Base-by-base conservation (phyloP, 2,888 invertebrate species). In the Drosophila hamatofila region DNA sequence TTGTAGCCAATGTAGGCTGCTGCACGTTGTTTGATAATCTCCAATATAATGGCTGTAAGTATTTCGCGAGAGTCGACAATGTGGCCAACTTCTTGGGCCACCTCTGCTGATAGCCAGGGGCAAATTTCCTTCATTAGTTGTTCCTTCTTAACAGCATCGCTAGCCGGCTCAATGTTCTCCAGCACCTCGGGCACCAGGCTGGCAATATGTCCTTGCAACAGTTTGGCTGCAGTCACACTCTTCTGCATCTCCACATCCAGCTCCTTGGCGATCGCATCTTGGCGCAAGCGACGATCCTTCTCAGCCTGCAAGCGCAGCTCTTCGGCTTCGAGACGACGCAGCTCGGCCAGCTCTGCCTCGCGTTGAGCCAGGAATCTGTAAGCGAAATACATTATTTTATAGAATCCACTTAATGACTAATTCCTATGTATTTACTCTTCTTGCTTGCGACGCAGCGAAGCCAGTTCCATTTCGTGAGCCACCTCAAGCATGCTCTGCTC, bases 391-490 rank as follows among this genome's bases (percentile, higher is more conserved):
- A n/a, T 18, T 39, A 35, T 11, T 37, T 9, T 23, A 52, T 21
- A 52, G 7, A 4, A 7, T 21, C 1, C 18, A 2, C 33, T 12
- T 21, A 48, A 8, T 14, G 48, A 21, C 7, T 2, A 35, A 9
- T 8, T 95, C 75, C 2, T 94, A 92, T 21, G 8, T 16, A 39
- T 83, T 74, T 85, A 93, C 93, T 91, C 89, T 77, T 92, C 91
- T 70, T 93, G 93, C 54, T 97, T 97, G 90, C 96, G 95, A 68
- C 96, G 94, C 78, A 98, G 93, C 30, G 96, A 95, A 6, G 96
- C 96, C 80, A 98, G 93, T 93, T 98, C 98, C 93, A 98, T 98
- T 92, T 98, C 98, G 92, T 98, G 97, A 82, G 98, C 95, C 41
- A 97, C 97, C 93, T 98, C 98, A 16, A 96, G 94, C 82, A 98